phyloP scores from a whole-genome alignment of 2,797 vertebrate genomes.

The Anabas testudineus region DNA sequence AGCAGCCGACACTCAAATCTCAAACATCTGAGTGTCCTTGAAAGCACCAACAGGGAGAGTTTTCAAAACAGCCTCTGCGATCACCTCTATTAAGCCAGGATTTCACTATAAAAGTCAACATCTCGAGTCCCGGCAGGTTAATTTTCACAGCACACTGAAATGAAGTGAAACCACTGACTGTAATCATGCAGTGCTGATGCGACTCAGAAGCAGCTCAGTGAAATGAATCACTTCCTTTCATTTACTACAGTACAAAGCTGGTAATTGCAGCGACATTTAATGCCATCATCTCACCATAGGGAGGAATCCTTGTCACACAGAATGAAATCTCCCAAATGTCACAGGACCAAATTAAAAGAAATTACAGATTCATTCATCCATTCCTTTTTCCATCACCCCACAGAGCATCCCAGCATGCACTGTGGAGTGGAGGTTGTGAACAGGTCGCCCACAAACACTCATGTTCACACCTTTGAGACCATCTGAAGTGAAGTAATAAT shows the following conservation, averaged over 20 bases:
- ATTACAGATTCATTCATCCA: slow-evolving; percentile 32
- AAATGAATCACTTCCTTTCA: slow-evolving; percentile 48
- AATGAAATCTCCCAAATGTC: slow-evolving; percentile 39
- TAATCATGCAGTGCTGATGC: slow-evolving; percentile 24
- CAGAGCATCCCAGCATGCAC: slow-evolving; percentile 42
- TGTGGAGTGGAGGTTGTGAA: slow-evolving; percentile 13
- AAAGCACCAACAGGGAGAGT: slow-evolving; percentile 19
- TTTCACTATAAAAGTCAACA: slow-evolving; percentile 23
- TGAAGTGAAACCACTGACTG: neutral
- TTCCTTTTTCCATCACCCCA: neutral
- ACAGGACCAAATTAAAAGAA: slow-evolving; percentile 24
- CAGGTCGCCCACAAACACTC: neutral
- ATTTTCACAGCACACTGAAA: slow-evolving; percentile 27
- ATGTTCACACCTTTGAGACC: neutral
- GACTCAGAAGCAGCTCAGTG: slow-evolving; percentile 2
- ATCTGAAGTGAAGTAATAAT: no score
- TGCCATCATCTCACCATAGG: slow-evolving; percentile 4
- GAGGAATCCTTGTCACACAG: slow-evolving; percentile 35
- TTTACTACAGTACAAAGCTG: slow-evolving; percentile 31
- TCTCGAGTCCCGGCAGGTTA: slow-evolving; percentile 6
- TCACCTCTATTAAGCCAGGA: slow-evolving; percentile 8
- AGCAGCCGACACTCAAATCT: slow-evolving; percentile 3
- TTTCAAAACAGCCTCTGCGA: slow-evolving; percentile 3
- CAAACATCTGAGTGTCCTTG: slow-evolving; percentile 30
- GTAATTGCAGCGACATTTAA: slow-evolving; percentile 43